phyloP scores from a whole-genome alignment of 1,140 invertebrate genomes.

The Lanistes nyassanus region DNA sequence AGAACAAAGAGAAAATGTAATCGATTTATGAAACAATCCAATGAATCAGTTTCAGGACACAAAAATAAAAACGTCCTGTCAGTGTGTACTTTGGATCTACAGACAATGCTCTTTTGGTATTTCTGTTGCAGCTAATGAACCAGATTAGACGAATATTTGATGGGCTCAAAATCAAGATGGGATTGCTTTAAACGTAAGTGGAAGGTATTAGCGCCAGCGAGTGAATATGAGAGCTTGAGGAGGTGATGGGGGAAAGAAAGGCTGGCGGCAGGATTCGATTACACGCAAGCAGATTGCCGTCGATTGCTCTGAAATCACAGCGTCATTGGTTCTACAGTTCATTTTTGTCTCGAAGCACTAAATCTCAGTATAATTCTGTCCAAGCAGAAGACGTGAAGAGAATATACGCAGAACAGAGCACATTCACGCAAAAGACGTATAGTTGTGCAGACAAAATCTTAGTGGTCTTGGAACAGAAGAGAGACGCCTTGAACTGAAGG shows the following conservation, averaged over 20 bases:
- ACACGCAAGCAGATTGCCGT: not conserved
- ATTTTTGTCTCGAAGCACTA: not conserved
- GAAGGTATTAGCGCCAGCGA: no score
- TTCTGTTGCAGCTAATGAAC: not conserved
- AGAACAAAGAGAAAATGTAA: not conserved
- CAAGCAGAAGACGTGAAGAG: no score
- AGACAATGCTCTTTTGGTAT: constrained; percentile 1
- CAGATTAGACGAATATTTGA: not conserved
- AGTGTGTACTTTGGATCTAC: not conserved
- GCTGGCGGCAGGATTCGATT: not conserved
- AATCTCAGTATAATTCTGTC: not conserved
- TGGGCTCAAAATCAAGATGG: not conserved
- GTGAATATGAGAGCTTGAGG: no score
- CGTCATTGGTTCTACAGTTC: not conserved
- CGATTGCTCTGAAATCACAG: not conserved
- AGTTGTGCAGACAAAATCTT: no score
- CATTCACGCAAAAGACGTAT: no score
- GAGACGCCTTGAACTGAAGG: no score
- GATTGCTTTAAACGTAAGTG: not conserved
- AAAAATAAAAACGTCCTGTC: not conserved
- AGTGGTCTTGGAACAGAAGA: no score
- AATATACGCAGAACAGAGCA: no score
- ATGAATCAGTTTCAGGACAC: not conserved
- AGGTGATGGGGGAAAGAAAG: not conserved
- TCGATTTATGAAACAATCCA: not conserved